phyloP scores from a whole-genome alignment of 1,140 invertebrate genomes.

The Brevipalpus yothersi region DNA sequence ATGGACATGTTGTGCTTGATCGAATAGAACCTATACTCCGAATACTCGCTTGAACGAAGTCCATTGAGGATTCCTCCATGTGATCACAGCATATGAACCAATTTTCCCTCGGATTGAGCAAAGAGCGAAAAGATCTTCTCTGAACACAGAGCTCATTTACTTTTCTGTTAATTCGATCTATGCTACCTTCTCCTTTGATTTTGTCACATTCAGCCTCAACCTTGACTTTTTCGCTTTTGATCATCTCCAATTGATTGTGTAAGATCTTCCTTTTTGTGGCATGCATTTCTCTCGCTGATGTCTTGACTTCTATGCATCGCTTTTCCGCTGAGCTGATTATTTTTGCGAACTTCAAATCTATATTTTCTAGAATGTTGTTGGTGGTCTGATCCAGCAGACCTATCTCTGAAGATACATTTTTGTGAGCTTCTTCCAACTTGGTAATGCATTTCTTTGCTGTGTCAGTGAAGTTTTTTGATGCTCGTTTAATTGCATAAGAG shows the following conservation, averaged over 20 bases:
- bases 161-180: slow-evolving; percentile 64
- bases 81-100: slow-evolving; percentile 62
- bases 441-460: slow-evolving; percentile 75
- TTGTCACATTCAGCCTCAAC: slow-evolving; percentile 67
- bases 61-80: slow-evolving; percentile 24
- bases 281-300: slow-evolving; percentile 39
- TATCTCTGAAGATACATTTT: slow-evolving; percentile 41
- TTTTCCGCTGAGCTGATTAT: slow-evolving; percentile 45
- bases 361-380: slow-evolving; percentile 25
- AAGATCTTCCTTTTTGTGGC: slow-evolving; percentile 58
- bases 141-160: slow-evolving; percentile 62
- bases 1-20: slow-evolving; percentile 61
- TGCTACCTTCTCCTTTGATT: slow-evolving; percentile 59
- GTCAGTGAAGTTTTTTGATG: slow-evolving; percentile 83
- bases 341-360: slow-evolving; percentile 41
- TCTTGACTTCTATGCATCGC: slow-evolving; percentile 39
- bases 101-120: slow-evolving; percentile 69
- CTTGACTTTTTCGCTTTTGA: slow-evolving; percentile 63
- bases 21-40: slow-evolving; percentile 29
- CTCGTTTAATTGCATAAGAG: slow-evolving; percentile 81
- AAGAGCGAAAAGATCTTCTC: slow-evolving; percentile 45
- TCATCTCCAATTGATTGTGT: slow-evolving; percentile 61
- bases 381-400: slow-evolving; percentile 36
- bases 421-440: slow-evolving; percentile 47
- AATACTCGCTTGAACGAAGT: slow-evolving; percentile 21